phyloP scores from a whole-genome alignment of 2,113 vertebrate genomes.

The Siniperca chuatsi region DNA sequence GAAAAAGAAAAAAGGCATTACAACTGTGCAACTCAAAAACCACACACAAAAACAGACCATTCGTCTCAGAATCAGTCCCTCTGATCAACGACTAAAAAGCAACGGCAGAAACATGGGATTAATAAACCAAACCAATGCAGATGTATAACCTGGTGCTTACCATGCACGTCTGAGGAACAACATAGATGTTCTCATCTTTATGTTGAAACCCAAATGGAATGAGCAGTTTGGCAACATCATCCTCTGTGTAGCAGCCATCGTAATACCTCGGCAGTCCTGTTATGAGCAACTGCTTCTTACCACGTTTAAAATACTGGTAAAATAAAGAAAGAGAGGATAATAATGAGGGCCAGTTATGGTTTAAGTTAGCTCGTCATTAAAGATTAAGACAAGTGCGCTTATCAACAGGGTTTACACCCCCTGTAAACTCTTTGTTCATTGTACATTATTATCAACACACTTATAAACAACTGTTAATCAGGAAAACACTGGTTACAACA shows the following conservation, averaged over 20 bases:
- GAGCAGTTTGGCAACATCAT: slow-evolving; percentile 20
- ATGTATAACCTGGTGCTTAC: slow-evolving; percentile 20
- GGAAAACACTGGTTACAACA: too few relatives aligned
- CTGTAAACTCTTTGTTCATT: too few relatives aligned
- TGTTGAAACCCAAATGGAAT: slow-evolving; percentile 4
- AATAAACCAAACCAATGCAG: neutral
- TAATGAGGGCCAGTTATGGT: neutral
- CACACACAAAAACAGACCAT: neutral
- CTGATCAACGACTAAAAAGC: neutral
- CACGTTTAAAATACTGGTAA: fast-evolving
- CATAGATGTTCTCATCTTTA: neutral
- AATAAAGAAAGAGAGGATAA: neutral
- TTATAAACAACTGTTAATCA: too few relatives aligned
- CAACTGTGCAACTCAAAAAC: too few relatives aligned
- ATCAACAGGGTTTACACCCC: too few relatives aligned
- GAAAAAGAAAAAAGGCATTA: too few relatives aligned
- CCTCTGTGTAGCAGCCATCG: slow-evolving; percentile 43
- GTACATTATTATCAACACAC: too few relatives aligned
- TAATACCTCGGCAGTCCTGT: slow-evolving; percentile 14
- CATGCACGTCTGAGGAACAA: slow-evolving; percentile 18
- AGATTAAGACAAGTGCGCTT: too few relatives aligned
- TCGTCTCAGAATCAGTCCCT: neutral
- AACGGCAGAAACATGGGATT: neutral
- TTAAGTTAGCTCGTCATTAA: neutral
- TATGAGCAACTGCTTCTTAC: neutral